Percentiles rank a stretch among this genome's conserved stretches.
Conservation (phyloP, 1,140 invertebrate genomes). For the Meloidogyne floridensis region DNA sequence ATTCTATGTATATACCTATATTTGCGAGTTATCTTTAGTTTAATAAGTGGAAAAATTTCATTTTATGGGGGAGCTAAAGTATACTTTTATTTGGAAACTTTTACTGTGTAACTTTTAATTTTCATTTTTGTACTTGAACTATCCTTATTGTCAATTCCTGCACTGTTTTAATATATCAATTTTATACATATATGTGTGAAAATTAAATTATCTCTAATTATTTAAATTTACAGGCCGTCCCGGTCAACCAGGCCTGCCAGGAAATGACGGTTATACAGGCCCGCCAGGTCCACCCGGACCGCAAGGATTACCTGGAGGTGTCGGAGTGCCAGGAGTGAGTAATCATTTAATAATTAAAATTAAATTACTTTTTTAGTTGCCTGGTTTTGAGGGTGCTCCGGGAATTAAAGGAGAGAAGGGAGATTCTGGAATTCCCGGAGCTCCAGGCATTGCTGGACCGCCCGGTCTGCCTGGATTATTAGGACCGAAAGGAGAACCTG, state of each 20-base stretch:
- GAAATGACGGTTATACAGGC: slow-evolving; percentile 60
- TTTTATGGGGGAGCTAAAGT: no score
- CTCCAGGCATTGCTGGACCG: slow-evolving; percentile 55
- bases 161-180: no score
- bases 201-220: background rate
- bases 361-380: slow-evolving; percentile 47
- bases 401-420: slow-evolving; percentile 60
- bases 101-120: no score
- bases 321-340: background rate
- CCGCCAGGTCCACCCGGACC: slow-evolving; percentile 59
- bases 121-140: no score
- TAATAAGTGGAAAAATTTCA: no score
- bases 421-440: slow-evolving; percentile 52
- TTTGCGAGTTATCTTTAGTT: no score
- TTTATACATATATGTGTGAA: no score
- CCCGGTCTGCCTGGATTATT: slow-evolving; percentile 50
- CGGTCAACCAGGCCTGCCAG: slow-evolving; percentile 50
- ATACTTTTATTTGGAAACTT: no score
- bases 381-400: slow-evolving; percentile 60
- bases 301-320: slow-evolving; percentile 50
- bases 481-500: slow-evolving; percentile 62
- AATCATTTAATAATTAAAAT: background rate
- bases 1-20: background rate
- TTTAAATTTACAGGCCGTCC: slow-evolving; percentile 41
- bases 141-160: no score